Evolutionary conservation across 2,888 invertebrate species (phyloP), one percentile per base, ranked within the genome.

Genomic region (Sminthurinus aureus): DNA sequence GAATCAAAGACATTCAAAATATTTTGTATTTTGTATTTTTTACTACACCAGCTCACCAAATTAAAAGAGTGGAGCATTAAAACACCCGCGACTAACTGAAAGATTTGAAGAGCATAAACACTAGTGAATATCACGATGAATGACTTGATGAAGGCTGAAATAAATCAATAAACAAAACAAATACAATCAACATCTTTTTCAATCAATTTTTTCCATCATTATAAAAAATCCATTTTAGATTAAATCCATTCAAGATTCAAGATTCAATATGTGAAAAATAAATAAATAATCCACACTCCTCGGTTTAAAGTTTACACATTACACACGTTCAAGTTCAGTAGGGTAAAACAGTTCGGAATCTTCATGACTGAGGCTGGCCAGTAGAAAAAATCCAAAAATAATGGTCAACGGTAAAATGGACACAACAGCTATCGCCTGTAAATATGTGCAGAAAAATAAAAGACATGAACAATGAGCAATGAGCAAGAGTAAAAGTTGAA

Each of bases 391-490:
- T 24, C 73, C 80, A 24, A 81, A 81, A 13, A 24, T 50, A 18
- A 74, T n/a, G 26, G 51, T 81, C 26, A 81, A 22, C 4, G 73
- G 71, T 8, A 81, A 6, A 9, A 81, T 58, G 13, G 73, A 58
- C 0, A 81, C 26, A 0, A 81, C 80, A 52, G 80, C 80, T 15
- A 81, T 71, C 12, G 80, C 80, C 80, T 81, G 24, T 58, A 18
- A 2, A 76, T n/a, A 51, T 2, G 58, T 58, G 9, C 15, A 18
- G 9, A 58, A 38, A 38, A 38, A 58, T 69, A n/a, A 69, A 69
- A 38, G 38, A 38, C 38, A 38, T 38, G 38, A 38, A 38, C 6
- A 67, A 67, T 20, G 22, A 12, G n/a, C 18, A 64, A 9, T 18
- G 8, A 18, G 64, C 3, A 64, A 64, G 8, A n/a, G 64, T 4